phyloP scores from a whole-genome alignment of 2,888 invertebrate species.

The Tachina fera region DNA sequence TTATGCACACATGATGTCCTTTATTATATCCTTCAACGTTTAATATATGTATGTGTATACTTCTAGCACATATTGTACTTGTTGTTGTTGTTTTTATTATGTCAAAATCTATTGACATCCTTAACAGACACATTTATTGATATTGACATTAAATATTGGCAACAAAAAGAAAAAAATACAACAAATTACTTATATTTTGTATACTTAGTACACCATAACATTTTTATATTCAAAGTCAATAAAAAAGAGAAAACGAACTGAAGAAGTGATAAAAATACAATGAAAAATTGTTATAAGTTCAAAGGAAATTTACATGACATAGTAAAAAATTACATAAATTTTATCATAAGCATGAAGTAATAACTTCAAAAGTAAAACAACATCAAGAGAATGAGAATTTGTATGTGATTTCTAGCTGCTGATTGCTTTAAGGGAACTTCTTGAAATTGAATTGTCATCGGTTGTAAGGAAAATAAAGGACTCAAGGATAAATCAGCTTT shows the following conservation, averaged over 20 bases:
- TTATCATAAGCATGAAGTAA: neutral
- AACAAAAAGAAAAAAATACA: slow-evolving; percentile 51
- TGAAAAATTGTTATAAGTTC: slow-evolving; percentile 17
- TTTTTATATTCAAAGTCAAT: slow-evolving; percentile 69
- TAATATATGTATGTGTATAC: slow-evolving; percentile 23
- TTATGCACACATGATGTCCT: slow-evolving; percentile 58
- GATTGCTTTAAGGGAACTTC: too few species aligned
- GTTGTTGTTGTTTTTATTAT: slow-evolving; percentile 67
- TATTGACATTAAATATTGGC: slow-evolving; percentile 70
- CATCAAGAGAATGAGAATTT: neutral
- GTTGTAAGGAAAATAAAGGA: too few species aligned
- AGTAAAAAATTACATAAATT: slow-evolving; percentile 20
- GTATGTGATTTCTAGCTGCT: too few species aligned
- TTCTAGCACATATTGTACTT: slow-evolving; percentile 28
- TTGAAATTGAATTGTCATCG: too few species aligned
- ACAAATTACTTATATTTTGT: slow-evolving; percentile 37
- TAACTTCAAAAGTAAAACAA: neutral
- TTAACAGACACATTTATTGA: slow-evolving; percentile 71
- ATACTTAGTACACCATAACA: slow-evolving; percentile 33
- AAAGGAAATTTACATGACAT: slow-evolving; percentile 9
- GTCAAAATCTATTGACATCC: slow-evolving; percentile 69
- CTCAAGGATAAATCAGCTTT: too few species aligned
- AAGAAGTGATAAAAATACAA: slow-evolving; percentile 16
- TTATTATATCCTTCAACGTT: slow-evolving; percentile 40
- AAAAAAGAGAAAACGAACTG: slow-evolving; percentile 29